Evolutionary conservation across 53 echinoderm and acorn worm genomes (phyloP).

Genomic region (Actinopyga echinites): DNA sequence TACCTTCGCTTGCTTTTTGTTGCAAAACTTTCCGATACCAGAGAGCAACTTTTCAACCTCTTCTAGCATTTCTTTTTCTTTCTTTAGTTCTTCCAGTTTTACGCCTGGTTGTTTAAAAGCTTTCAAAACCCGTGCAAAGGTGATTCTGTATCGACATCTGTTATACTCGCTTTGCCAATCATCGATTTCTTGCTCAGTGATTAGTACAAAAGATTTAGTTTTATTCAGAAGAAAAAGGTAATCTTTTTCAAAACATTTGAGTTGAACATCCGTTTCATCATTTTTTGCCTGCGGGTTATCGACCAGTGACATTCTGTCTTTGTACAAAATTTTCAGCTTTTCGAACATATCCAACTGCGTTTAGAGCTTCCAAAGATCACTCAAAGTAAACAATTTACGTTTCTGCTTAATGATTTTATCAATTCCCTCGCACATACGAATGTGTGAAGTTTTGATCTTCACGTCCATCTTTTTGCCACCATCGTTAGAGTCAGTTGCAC

Average conservation of each 20-base stretch:
- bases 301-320: background rate
- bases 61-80: background rate
- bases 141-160: constrained; percentile 27
- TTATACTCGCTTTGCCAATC: constrained; percentile 57
- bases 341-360: background rate
- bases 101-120: background rate
- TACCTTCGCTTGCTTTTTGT: constrained; percentile 8
- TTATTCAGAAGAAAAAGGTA: background rate
- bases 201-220: background rate
- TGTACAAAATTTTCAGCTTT: background rate
- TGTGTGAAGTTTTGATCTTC: background rate
- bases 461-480: background rate
- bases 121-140: background rate
- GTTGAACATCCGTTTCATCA: background rate
- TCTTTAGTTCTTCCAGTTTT: background rate
- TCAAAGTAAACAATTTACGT: background rate
- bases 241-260: background rate
- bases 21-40: constrained; percentile 11
- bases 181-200: constrained; percentile 63
- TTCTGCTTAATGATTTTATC: background rate
- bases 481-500: background rate
- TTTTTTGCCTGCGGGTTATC: background rate
- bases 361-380: background rate
- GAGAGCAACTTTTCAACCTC: constrained; percentile 41
- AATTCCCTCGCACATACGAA: background rate